A percentile compares a stretch with the other conserved stretches of the same genome.
Conservation (phyloP, 2,113 vertebrate species). For the Agelaius tricolor region DNA sequence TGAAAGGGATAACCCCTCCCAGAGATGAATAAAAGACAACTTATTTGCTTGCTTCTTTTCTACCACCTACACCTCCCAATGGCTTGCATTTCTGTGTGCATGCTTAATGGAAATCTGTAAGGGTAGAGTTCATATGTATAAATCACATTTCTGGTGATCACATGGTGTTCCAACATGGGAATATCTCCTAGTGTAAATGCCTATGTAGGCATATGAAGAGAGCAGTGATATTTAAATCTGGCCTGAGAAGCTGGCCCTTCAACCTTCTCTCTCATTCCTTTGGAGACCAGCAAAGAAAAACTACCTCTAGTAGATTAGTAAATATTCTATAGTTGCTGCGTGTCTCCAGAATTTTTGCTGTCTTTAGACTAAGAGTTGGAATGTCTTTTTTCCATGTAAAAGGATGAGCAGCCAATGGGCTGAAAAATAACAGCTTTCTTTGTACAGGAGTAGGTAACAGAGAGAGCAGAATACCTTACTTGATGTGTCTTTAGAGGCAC, state of each 20-base stretch:
- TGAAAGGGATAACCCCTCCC: not conserved
- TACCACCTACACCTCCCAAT: not conserved
- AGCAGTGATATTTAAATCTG: not conserved
- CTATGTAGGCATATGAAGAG: not conserved
- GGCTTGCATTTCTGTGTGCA: not conserved
- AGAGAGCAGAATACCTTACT: not conserved
- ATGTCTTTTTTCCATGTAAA: not conserved
- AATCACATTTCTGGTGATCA: not conserved
- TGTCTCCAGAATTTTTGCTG: not conserved
- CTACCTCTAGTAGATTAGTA: not conserved
- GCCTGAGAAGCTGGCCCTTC: not conserved
- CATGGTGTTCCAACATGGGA: not conserved
- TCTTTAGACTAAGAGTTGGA: not conserved
- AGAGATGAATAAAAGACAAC: not conserved
- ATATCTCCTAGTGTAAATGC: not conserved
- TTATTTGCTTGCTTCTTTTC: not conserved
- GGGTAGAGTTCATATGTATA: not conserved
- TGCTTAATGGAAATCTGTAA: not conserved
- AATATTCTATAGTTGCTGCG: not conserved
- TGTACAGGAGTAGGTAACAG: not conserved
- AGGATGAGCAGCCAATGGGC: not conserved
- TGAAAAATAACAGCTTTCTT: not conserved
- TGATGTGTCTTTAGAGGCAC: not conserved
- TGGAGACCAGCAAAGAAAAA: not conserved
- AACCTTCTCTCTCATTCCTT: not conserved